phyloP scores from a whole-genome alignment of 2,797 vertebrate species.

The Mionectes olivaceus region DNA sequence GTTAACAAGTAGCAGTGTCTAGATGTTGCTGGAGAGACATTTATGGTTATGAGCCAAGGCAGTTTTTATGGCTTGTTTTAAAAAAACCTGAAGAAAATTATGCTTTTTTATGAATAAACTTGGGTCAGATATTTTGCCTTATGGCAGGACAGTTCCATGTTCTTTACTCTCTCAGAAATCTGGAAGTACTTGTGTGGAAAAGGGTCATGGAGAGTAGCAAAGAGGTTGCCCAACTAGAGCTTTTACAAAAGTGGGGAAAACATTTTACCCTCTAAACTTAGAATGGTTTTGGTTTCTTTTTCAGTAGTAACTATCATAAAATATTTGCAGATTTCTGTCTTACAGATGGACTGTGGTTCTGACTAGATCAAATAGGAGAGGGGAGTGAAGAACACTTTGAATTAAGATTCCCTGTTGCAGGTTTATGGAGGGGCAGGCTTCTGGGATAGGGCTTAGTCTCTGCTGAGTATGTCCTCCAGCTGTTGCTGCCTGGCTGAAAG shows the following conservation, averaged over 20 bases:
- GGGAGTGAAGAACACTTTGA: not conserved
- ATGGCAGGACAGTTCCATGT: not conserved
- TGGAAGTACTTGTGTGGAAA: not conserved
- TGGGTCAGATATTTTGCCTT: not conserved
- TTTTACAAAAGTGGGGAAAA: not conserved
- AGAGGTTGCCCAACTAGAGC: not conserved
- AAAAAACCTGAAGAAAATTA: rapidly evolving
- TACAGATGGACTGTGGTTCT: not conserved
- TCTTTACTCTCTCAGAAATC: not conserved
- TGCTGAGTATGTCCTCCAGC: not conserved
- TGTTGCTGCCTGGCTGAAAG: not conserved
- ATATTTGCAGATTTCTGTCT: not conserved
- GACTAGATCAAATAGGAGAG: not conserved
- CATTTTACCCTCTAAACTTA: not conserved
- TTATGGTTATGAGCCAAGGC: not conserved
- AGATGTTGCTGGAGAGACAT: not conserved
- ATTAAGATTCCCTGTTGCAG: not conserved
- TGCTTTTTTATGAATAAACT: not conserved
- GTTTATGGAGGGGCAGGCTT: not conserved
- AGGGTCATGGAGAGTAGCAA: not conserved
- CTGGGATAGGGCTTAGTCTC: not conserved
- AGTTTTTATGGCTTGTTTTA: not conserved
- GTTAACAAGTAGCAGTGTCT: not conserved
- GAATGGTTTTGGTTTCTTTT: not conserved
- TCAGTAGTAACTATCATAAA: not conserved